Evolutionary conservation across 2,797 vertebrate genomes (phyloP).

Genomic region (Cephalopachus bancanus): DNA sequence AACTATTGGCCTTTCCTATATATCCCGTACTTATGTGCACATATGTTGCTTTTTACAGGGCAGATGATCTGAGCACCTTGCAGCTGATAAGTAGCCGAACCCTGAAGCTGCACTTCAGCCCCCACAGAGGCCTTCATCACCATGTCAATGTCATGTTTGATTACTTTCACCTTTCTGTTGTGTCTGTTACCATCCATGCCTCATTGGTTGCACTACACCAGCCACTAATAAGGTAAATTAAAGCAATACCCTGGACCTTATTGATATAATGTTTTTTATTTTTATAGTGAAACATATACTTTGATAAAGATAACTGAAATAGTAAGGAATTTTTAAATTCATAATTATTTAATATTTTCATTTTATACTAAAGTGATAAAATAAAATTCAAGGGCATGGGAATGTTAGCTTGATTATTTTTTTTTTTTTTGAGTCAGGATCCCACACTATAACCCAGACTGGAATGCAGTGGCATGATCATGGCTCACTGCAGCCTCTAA

Average conservation of each 20-base stretch:
- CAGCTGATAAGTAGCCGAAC: conserved; percentile 98
- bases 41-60: conserved; percentile 88
- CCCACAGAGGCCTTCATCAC: conserved; percentile 97
- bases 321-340: conserved; percentile 16
- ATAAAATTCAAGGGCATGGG: conserved; percentile 34
- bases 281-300: not conserved
- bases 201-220: conserved; percentile 99
- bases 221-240: conserved; percentile 95
- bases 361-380: conserved; percentile 46
- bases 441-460: too few species aligned
- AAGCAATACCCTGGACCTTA: not conserved
- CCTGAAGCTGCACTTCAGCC: conserved; percentile 98
- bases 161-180: conserved; percentile 99
- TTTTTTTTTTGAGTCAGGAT: not conserved
- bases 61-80: conserved; percentile 95
- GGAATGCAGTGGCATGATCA: too few species aligned
- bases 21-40: conserved; percentile 30
- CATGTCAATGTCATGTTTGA: conserved; percentile 99
- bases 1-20: conserved; percentile 52
- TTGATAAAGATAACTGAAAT: conserved; percentile 61
- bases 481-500: too few species aligned
- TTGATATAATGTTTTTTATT: conserved; percentile 1
- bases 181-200: conserved; percentile 96
- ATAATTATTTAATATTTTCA: conserved; percentile 50
- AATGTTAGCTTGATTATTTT: conserved; percentile 36